These are phyloP conservation scores for Charadrius vociferus DNA, from an alignment of 2,113 vertebrate genomes.

Conservation along the genomic window DNA sequence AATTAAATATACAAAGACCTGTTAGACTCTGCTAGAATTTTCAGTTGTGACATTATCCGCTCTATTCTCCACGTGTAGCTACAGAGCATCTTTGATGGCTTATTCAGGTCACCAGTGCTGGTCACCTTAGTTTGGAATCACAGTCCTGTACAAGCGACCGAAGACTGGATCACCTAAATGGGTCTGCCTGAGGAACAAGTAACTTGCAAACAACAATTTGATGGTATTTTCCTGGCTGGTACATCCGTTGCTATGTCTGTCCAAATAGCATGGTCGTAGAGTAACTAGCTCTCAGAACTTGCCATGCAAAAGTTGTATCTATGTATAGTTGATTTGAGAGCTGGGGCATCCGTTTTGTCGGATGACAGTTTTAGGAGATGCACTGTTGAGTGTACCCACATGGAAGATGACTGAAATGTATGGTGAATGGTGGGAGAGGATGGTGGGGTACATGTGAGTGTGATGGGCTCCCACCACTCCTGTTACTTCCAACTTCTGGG, in stretches of 20 bases:
- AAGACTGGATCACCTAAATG: background rate
- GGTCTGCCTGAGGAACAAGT: background rate
- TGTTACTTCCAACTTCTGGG: background rate
- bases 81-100: background rate
- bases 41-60: background rate
- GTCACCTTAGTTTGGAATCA: background rate
- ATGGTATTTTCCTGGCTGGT: background rate
- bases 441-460: accelerated
- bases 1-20: background rate
- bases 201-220: background rate
- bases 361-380: background rate
- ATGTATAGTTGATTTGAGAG: background rate
- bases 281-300: background rate
- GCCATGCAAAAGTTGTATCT: background rate
- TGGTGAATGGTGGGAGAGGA: background rate
- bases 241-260: background rate
- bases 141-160: background rate
- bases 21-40: background rate
- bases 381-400: accelerated
- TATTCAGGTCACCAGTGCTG: background rate
- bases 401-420: background rate
- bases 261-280: background rate
- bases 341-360: background rate
- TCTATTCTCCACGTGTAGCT: accelerated
- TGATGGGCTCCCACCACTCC: background rate